Base-by-base conservation (phyloP, 2,888 invertebrate genomes). In the Sesia apiformis region DNA sequence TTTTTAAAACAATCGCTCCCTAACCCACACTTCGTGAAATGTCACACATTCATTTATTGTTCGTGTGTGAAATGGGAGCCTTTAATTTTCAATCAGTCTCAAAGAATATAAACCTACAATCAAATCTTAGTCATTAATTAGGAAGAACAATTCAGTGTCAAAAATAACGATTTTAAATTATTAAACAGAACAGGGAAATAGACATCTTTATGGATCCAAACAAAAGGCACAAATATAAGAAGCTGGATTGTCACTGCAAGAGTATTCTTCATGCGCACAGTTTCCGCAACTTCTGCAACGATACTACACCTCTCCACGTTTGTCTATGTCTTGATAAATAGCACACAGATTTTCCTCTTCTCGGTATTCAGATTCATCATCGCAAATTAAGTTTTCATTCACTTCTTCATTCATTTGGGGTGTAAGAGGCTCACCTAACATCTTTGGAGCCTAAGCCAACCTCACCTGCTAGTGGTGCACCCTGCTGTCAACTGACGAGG, bases 351-450 rank as follows among this genome's bases (percentile, higher is more conserved):
- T 57, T 38, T 59, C 55, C 49, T 60, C 61, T 59, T 64, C 60
- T 53, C 59, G 62, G 57, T 62, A 61, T 58, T 61, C 60, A 57
- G 60, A 64, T 51, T 63, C 59, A 60, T 63, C 59, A 39, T 61
- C 62, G 56, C 64, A 61, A 51, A 60, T 23, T 23, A 55, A 46
- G 53, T 23, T 54, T 39, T 53, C 49, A 38, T 57, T 51, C 51
- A 53, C 51, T 39, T 38, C 53, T 53, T 53, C 43, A 39, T 58
- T 53, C n/a, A n/a, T n/a, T n/a, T n/a, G n/a, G n/a, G n/a, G n/a
- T n/a, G n/a, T n/a, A n/a, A n/a, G n/a, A n/a, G n/a, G n/a, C n/a
- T n/a, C n/a, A n/a, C n/a, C n/a, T n/a, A n/a, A n/a, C n/a, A n/a
- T n/a, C n/a, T n/a, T n/a, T n/a, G n/a, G n/a, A n/a, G n/a, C n/a